Evolutionary conservation across 1,140 invertebrate genomes (phyloP), one percentile per base, ranked within the genome.

Genomic region (Triops cancriformis): DNA sequence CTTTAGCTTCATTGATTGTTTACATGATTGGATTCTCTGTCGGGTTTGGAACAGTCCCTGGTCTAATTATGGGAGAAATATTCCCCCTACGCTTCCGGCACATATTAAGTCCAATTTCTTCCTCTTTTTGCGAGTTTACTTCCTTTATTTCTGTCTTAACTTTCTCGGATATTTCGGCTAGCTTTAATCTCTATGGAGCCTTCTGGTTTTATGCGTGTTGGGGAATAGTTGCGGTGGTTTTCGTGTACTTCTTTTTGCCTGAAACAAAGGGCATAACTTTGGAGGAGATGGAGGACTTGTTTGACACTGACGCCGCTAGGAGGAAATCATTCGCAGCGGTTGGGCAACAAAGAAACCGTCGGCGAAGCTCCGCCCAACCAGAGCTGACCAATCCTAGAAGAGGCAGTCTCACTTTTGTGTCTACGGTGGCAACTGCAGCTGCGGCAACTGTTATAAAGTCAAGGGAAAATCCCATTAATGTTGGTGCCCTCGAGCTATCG

Each of bases 21-120:
- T 96, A 92, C 84, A 91, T 93, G 31, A 82, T 92, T 26, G 86
- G 90, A n/a, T 93, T 93, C 84, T 91, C 90, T 0, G 82, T 94
- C 26, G 92, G 93, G 37, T 90, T 90, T 79, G 92, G 92, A 1
- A 92, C 92, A 0, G 90, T 94, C 31, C 91, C 92, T 0, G 93
- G 91, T 90, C 88, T 93, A 85, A 90, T 93, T 88, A 89, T 92
- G 82, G 45, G 75, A 10, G 75, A 76, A 26, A 76, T 76, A 1
- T 76, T 76, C 18, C 75, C 75, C 14, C 6, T 31, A 11, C 42
- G 18, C 23, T 43, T 76, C 26, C 28, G 75, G 10, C 26, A 41
- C 14, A 7, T 76, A 1, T 45, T 76, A 41, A 43, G 75, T 43
- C 23, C 75, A 10, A 14, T 41, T 76, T 76, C 31, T 23, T 43